Conservation (phyloP, 2,797 vertebrate genomes). For the Sciaenops ocellatus region DNA sequence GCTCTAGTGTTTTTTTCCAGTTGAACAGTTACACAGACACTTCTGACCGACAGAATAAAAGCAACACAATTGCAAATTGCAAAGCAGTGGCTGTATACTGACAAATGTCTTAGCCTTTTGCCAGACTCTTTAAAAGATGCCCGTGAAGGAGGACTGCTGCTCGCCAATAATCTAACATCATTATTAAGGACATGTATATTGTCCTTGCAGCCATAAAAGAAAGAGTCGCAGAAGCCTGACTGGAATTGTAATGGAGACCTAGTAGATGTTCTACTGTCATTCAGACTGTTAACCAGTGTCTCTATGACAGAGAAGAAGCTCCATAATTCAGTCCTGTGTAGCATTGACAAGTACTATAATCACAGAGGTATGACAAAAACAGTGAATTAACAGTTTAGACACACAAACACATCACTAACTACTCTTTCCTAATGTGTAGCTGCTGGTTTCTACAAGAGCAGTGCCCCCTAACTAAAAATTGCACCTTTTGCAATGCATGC, state of each 20-base stretch:
- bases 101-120: conserved; percentile 1
- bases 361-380: conserved; percentile 50
- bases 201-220: conserved; percentile 4
- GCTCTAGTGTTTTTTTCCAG: no score
- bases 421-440: neutral
- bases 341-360: conserved; percentile 25
- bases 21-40: neutral
- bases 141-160: neutral
- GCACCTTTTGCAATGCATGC: conserved; percentile 9
- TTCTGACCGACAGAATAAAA: neutral
- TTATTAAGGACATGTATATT: neutral
- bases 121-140: conserved; percentile 22
- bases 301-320: conserved; percentile 13
- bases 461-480: neutral
- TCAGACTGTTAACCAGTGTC: neutral
- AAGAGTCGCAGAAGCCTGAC: neutral
- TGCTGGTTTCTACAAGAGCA: neutral
- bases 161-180: neutral
- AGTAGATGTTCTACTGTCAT: neutral
- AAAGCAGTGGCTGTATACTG: neutral
- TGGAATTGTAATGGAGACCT: conserved; percentile 23
- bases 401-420: neutral
- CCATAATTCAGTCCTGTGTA: conserved; percentile 15
- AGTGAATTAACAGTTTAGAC: conserved; percentile 12
- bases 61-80: no score